These are phyloP conservation scores for Scaptomyza hsui DNA, from an alignment of 1,140 invertebrate genomes.

Conservation along the genomic window DNA sequence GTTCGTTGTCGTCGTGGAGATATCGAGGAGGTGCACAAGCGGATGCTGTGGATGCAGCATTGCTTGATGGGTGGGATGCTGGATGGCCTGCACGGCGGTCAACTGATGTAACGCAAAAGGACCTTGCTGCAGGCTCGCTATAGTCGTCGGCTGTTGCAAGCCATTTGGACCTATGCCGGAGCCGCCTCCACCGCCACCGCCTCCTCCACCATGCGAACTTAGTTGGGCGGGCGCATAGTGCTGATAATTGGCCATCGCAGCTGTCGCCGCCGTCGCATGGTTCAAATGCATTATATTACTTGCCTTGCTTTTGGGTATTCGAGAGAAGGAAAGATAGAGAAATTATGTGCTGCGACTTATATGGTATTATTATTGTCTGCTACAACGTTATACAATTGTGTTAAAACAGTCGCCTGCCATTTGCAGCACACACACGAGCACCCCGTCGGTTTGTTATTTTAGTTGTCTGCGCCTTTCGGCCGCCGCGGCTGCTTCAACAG, in stretches of 20 bases:
- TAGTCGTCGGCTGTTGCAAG: slow-evolving; percentile 71
- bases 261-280: slow-evolving; percentile 77
- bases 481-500: slow-evolving; percentile 55
- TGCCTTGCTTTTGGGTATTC: slow-evolving; percentile 68
- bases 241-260: slow-evolving; percentile 81
- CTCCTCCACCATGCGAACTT: slow-evolving; percentile 63
- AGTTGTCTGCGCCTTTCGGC: slow-evolving; percentile 65
- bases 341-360: slow-evolving; percentile 30
- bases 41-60: slow-evolving; percentile 82
- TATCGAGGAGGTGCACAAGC: slow-evolving; percentile 77
- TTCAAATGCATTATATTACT: slow-evolving; percentile 74
- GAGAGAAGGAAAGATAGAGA: slow-evolving; percentile 32
- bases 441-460: slow-evolving; percentile 73
- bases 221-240: slow-evolving; percentile 77
- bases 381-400: slow-evolving; percentile 70
- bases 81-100: slow-evolving; percentile 80
- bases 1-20: slow-evolving; percentile 76
- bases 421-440: slow-evolving; percentile 39
- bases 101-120: slow-evolving; percentile 77
- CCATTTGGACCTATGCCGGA: slow-evolving; percentile 37
- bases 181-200: slow-evolving; percentile 49
- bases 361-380: slow-evolving; percentile 64
- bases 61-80: slow-evolving; percentile 81
- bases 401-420: slow-evolving; percentile 59
- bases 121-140: slow-evolving; percentile 71